These are phyloP conservation scores for Lochmaea capreae DNA, from an alignment of 2,888 invertebrate species.

Conservation along the genomic window DNA sequence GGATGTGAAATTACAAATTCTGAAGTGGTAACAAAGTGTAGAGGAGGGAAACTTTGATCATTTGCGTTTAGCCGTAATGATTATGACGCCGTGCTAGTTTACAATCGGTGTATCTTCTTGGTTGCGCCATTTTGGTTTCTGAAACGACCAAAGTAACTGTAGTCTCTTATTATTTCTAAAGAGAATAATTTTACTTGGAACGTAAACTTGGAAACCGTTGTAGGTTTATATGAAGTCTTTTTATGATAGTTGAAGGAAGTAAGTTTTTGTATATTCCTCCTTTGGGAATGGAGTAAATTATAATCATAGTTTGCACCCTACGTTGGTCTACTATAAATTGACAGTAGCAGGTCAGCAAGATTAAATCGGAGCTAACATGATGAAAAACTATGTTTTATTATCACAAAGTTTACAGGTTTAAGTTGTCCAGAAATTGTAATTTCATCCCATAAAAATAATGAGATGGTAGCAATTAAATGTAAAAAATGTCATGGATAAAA, in stretches of 20 bases:
- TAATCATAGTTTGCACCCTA: not conserved
- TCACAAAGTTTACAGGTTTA: too few relatives aligned
- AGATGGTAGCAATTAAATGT: too few relatives aligned
- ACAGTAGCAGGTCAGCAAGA: too few relatives aligned
- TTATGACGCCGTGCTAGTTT: conserved; percentile 40
- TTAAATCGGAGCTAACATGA: too few relatives aligned
- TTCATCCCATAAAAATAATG: too few relatives aligned
- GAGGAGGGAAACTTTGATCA: conserved; percentile 47
- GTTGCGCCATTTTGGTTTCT: conserved; percentile 25
- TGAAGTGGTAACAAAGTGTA: conserved; percentile 27
- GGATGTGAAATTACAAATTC: conserved; percentile 27
- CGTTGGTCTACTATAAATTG: too few relatives aligned
- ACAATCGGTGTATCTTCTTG: conserved; percentile 20
- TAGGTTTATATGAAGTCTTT: not conserved
- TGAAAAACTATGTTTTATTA: too few relatives aligned
- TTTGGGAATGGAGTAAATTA: not conserved
- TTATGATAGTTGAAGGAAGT: not conserved
- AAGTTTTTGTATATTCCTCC: not conserved
- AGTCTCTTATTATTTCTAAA: conserved; percentile 13
- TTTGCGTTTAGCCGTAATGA: conserved; percentile 51
- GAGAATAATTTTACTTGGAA: conserved; percentile 4
- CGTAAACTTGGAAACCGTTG: conserved; percentile 9
- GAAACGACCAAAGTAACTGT: conserved; percentile 18
- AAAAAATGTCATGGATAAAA: too few relatives aligned
- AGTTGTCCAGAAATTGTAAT: too few relatives aligned